phyloP scores from a whole-genome alignment of 1,140 invertebrate genomes.

The Paralvinella palmiformis region DNA sequence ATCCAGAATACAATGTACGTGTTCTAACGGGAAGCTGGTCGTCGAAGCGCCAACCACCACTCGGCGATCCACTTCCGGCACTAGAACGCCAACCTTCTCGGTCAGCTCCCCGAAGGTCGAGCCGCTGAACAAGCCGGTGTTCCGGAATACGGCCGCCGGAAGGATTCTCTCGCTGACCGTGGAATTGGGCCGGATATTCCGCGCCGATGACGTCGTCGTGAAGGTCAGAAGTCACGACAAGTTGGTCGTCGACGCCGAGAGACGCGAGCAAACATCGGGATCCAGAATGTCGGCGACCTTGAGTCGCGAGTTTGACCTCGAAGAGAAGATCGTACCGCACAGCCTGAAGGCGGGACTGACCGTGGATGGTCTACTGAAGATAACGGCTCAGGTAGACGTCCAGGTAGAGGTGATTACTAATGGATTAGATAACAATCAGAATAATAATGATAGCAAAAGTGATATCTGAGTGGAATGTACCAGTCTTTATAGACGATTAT shows the following conservation, averaged over 20 bases:
- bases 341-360: constrained; percentile 18
- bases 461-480: too few species aligned
- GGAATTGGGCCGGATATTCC: constrained; percentile 19
- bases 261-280: not conserved
- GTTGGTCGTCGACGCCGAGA: constrained; percentile 13
- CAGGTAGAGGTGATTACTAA: too few species aligned
- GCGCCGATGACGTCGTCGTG: constrained; percentile 17
- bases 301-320: constrained; percentile 16
- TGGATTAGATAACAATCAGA: too few species aligned
- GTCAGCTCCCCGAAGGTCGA: not conserved
- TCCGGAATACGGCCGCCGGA: not conserved
- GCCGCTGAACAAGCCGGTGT: constrained; percentile 11
- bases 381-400: constrained; percentile 10
- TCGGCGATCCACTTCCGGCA: not conserved
- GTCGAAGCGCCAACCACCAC: constrained; percentile 9
- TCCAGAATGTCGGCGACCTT: constrained; percentile 10
- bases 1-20: not conserved
- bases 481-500: too few species aligned
- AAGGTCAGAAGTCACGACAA: constrained; percentile 9
- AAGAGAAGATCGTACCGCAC: constrained; percentile 8
- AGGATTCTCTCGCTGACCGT: constrained; percentile 11
- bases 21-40: not conserved
- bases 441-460: too few species aligned
- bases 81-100: not conserved
- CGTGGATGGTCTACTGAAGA: constrained; percentile 16